These are phyloP conservation scores for Hycleus cichorii DNA, from an alignment of 1,140 invertebrate species.

Conservation along the genomic window DNA sequence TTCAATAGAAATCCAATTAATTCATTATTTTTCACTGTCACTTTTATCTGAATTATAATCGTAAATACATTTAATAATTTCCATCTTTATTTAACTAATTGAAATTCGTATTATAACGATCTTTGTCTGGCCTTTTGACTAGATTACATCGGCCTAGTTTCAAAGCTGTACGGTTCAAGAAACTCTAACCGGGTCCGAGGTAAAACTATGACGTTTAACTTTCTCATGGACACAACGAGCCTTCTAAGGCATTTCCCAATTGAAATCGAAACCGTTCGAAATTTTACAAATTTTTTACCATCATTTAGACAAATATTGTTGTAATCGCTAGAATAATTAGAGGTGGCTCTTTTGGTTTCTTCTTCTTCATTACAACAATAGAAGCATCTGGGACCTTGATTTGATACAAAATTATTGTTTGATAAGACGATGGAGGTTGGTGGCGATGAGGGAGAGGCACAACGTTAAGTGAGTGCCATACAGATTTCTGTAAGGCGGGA, in stretches of 20 bases:
- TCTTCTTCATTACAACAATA: background rate
- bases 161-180: slow-evolving; percentile 23
- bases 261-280: slow-evolving; percentile 23
- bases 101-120: background rate
- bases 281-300: background rate
- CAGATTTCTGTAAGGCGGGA: slow-evolving; percentile 11
- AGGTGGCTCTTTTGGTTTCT: no score
- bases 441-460: no score
- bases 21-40: slow-evolving; percentile 34
- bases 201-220: slow-evolving; percentile 32
- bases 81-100: background rate
- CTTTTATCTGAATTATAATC: slow-evolving; percentile 26
- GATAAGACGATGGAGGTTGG: background rate
- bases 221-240: slow-evolving; percentile 32
- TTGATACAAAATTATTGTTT: slow-evolving; percentile 14
- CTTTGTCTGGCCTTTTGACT: slow-evolving; percentile 9
- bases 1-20: slow-evolving; percentile 16
- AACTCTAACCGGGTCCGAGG: slow-evolving; percentile 31
- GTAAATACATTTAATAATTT: background rate
- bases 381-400: slow-evolving; percentile 18
- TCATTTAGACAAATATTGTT: no score
- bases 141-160: slow-evolving; percentile 26
- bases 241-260: slow-evolving; percentile 25
- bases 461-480: background rate
- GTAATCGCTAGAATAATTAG: no score